Conservation (phyloP, 2,113 vertebrate genomes). For the Leptocoma aspasia region DNA sequence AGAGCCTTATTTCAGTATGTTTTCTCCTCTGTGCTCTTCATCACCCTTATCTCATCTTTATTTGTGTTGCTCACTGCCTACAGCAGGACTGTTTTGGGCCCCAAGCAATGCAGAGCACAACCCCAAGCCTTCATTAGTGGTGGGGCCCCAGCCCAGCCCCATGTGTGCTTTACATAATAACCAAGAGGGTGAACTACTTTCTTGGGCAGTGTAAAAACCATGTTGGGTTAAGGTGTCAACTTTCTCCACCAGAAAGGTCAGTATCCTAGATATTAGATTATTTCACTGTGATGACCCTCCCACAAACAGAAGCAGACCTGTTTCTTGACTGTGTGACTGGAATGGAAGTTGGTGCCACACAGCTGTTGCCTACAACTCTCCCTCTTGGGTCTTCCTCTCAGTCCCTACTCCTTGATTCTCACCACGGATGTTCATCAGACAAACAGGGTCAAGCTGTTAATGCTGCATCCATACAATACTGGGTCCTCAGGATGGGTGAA, state of each 20-base stretch:
- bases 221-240: not conserved
- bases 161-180: not conserved
- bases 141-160: not conserved
- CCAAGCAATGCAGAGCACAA: not conserved
- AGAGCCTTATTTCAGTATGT: not conserved
- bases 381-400: not conserved
- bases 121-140: not conserved
- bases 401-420: not conserved
- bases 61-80: not conserved
- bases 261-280: not conserved
- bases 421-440: not conserved
- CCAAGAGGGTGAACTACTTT: not conserved
- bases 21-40: not conserved
- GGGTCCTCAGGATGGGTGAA: not conserved
- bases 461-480: fast-evolving
- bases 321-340: not conserved
- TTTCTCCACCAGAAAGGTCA: not conserved
- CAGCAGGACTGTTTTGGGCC: not conserved
- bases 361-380: not conserved
- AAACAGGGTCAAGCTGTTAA: not conserved
- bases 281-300: fast-evolving
- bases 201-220: not conserved
- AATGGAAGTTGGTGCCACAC: fast-evolving
- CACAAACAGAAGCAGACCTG: not conserved
- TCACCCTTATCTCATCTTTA: not conserved